Evolutionary conservation across 2,797 vertebrate genomes (phyloP).

Genomic region (Merluccius polli): DNA sequence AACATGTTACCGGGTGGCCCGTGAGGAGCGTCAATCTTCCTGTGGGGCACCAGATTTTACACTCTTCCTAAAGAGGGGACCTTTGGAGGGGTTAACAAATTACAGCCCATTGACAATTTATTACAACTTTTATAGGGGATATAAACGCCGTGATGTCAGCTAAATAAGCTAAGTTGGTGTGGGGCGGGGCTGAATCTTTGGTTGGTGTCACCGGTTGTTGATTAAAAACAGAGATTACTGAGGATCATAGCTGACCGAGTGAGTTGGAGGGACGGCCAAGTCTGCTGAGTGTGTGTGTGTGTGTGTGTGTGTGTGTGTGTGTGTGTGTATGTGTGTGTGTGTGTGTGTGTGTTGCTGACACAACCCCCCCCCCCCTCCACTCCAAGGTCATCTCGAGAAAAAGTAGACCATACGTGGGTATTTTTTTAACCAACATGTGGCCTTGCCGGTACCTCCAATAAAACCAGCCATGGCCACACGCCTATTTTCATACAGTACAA

Average conservation of each 20-base stretch:
- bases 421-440: conserved; percentile 8
- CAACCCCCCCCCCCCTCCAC: conserved; percentile 30
- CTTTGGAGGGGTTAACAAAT: too few relatives aligned
- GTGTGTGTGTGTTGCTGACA: conserved; percentile 26
- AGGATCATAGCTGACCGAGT: conserved; percentile 42
- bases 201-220: conserved; percentile 40
- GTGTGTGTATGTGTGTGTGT: conserved; percentile 9
- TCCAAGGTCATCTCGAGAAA: conserved; percentile 59
- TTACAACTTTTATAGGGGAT: too few relatives aligned
- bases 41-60: too few relatives aligned
- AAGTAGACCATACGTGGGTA: conserved; percentile 48
- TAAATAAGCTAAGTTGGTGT: background rate
- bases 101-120: too few relatives aligned
- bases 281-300: conserved; percentile 17
- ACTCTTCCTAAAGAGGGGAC: too few relatives aligned
- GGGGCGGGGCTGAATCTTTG: conserved; percentile 21
- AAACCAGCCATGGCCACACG: too few relatives aligned
- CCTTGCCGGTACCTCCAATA: too few relatives aligned
- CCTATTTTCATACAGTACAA: background rate
- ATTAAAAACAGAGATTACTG: conserved; percentile 65
- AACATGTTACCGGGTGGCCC: conserved; percentile 1
- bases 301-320: conserved; percentile 10
- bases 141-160: too few relatives aligned
- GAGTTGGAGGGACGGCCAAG: conserved; percentile 43
- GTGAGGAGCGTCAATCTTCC: too few relatives aligned